A percentile compares a stretch with the other conserved stretches of the same genome.
Conservation (phyloP, 2,888 invertebrate species). For the Trissoscelio sp. region DNA sequence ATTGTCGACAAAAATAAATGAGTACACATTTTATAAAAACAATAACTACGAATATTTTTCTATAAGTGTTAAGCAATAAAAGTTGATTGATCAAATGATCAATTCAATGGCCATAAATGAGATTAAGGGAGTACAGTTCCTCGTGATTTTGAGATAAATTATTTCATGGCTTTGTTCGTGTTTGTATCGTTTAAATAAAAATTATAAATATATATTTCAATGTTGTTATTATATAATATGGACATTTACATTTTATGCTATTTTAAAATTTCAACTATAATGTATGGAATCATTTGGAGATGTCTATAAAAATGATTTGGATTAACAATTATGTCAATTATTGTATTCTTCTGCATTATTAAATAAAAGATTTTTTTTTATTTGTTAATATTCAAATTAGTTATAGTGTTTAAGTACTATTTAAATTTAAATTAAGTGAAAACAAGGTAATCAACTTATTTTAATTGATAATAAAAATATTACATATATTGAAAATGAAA, state of each 20-base stretch:
- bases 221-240: not conserved
- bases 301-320: constrained; percentile 4
- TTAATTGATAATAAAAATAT: too few species aligned
- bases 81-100: not conserved
- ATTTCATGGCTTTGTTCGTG: not conserved
- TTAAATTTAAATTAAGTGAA: too few species aligned
- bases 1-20: too few species aligned
- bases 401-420: too few species aligned
- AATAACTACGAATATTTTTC: not conserved
- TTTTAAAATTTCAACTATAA: constrained; percentile 3
- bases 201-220: not conserved
- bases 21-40: too few species aligned
- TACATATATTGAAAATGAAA: too few species aligned
- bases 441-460: too few species aligned
- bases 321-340: constrained; percentile 6
- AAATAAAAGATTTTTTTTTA: not conserved
- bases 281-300: not conserved
- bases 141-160: not conserved
- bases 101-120: not conserved
- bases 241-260: constrained; percentile 2
- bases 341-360: not conserved
- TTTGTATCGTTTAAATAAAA: not conserved
- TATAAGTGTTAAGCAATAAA: not conserved
- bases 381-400: not conserved
- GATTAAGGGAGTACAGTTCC: not conserved